Evolutionary conservation across 2,888 invertebrate genomes (phyloP), one percentile per base, ranked within the genome.

Genomic region (Lithophane leautieri): DNA sequence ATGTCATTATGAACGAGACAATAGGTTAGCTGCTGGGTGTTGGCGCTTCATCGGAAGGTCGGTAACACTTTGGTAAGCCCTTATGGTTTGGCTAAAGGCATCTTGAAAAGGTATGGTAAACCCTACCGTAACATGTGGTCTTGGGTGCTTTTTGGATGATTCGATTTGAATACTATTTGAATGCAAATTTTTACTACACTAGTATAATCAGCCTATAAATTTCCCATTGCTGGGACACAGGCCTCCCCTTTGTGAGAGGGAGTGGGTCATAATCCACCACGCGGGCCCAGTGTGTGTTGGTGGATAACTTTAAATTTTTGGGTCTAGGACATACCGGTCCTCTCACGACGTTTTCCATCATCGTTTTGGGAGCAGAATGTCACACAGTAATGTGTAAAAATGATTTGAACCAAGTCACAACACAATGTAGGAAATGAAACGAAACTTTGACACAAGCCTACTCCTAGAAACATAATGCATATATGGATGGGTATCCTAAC

Each of bases 1-100:
- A 60, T 71, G 70, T 68, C 60, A 73, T 84, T 82, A 83, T 74
- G 52, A 8, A 62, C 44, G 34, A 62, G 60, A 82, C 74, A 70
- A 78, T 66, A 42, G 61, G 14, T 22, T 56, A 58, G 60, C 6
- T 56, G 58, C 47, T 28, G 56, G 56, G 65, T 65, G 83, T 50
- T 65, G 42, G 44, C 28, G 40, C 56, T 52, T 72, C 40, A 83
- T 83, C 40, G 28, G n/a, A 58, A 60, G 44, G 44, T 80, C 11
- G 19, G 16, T 28, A 14, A 34, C 7, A 16, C 14, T 63, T 70
- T 44, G n/a, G 42, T 60, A 73, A 61, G 19, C 22, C 11, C 11
- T 42, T 61, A 25, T 16, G 34, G 4, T 8, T 42, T 61, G 2
- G 16, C 4, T 56, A 8, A 19, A 25, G 0, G 6, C 14, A 16